Evolutionary conservation across 1,140 invertebrate genomes (phyloP).

Genomic region (Drosophila aff.): DNA sequence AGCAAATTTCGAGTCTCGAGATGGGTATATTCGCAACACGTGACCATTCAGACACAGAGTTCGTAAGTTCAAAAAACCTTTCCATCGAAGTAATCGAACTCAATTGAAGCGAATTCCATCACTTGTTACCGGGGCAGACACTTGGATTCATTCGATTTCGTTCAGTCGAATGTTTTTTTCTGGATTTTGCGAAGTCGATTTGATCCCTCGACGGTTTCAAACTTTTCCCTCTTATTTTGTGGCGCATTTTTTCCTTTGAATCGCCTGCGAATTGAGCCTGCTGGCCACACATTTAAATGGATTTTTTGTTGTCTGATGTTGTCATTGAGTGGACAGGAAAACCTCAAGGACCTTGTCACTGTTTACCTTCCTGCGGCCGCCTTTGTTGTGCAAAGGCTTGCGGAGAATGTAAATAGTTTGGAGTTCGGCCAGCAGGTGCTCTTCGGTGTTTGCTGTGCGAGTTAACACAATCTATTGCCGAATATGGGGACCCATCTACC

Average conservation of each 20-base stretch:
- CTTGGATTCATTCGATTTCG: slow-evolving; percentile 40
- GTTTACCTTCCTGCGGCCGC: neutral
- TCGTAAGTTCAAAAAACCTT: neutral
- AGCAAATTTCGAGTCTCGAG: slow-evolving; percentile 19
- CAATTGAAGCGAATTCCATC: slow-evolving; percentile 30
- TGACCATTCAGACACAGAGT: too few species aligned
- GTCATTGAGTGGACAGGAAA: slow-evolving; percentile 34
- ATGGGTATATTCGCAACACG: too few species aligned
- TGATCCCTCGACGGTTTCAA: slow-evolving; percentile 14
- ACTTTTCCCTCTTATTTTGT: too few species aligned
- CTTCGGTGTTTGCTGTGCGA: too few species aligned
- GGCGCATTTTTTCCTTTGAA: too few species aligned
- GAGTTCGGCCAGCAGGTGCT: too few species aligned
- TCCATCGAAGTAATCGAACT: slow-evolving; percentile 4
- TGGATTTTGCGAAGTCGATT: slow-evolving; percentile 39
- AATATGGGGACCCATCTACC: too few species aligned
- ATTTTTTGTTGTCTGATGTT: slow-evolving; percentile 22
- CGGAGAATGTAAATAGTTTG: too few species aligned
- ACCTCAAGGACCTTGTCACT: slow-evolving; percentile 24
- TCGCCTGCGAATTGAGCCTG: too few species aligned
- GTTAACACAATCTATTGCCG: too few species aligned
- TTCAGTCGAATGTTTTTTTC: slow-evolving; percentile 7
- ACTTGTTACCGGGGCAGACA: slow-evolving; percentile 24
- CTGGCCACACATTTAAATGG: slow-evolving; percentile 51
- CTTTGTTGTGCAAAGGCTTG: slow-evolving; percentile 19